phyloP scores from a whole-genome alignment of 2,888 invertebrate species.

The Atherix ibis region DNA sequence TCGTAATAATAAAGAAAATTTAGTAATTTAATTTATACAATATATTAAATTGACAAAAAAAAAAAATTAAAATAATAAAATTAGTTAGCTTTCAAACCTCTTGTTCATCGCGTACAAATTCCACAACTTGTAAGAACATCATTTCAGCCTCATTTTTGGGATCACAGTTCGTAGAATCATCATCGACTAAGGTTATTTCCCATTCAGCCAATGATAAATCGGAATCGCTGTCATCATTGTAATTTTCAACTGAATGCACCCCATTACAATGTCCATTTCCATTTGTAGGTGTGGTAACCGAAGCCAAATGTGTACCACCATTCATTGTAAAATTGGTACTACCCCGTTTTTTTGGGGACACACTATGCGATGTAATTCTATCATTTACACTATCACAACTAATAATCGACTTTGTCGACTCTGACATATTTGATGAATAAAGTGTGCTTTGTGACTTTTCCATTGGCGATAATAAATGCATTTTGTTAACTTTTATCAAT shows the following conservation, averaged over 20 bases:
- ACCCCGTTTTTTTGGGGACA: conserved; percentile 16
- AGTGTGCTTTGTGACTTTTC: conserved; percentile 15
- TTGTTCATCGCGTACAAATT: conserved; percentile 32
- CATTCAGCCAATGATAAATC: conserved; percentile 22
- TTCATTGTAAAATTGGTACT: conserved; percentile 11
- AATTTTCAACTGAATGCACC: conserved; percentile 7
- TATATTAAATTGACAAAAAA: no score
- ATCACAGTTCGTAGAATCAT: conserved; percentile 28
- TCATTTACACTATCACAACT: conserved; percentile 9
- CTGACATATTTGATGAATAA: conserved; percentile 12
- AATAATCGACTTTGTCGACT: conserved; percentile 12
- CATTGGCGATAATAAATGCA: conserved; percentile 14
- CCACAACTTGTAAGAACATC: conserved; percentile 32
- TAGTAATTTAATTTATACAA: no score
- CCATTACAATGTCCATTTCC: conserved; percentile 10
- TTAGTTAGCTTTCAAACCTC: conserved; percentile 34
- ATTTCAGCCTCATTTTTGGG: conserved; percentile 33
- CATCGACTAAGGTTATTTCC: conserved; percentile 31
- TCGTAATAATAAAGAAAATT: no score
- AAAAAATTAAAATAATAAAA: no score
- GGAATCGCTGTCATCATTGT: conserved; percentile 12
- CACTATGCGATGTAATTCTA: conserved; percentile 2
- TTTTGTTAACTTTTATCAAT: conserved; percentile 9
- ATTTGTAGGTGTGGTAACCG: conserved; percentile 10
- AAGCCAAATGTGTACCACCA: conserved; percentile 9